Percentiles rank a stretch among this genome's conserved stretches.
Evolutionary conservation across 2,113 vertebrate genomes (phyloP).

Genomic region (Crypturellus undulatus): DNA sequence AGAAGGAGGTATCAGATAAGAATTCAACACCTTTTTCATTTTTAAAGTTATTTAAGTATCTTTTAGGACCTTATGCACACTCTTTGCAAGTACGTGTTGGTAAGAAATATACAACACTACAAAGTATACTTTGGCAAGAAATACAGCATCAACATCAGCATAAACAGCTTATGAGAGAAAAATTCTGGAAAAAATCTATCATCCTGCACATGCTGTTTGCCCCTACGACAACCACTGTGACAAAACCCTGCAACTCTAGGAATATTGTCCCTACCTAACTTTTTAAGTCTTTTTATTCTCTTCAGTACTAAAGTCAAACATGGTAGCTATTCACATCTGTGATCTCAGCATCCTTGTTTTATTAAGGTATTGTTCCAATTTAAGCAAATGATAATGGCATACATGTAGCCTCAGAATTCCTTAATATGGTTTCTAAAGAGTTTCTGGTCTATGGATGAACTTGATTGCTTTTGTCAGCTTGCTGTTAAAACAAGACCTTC

Average conservation of each 20-base stretch:
- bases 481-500: neutral
- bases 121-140: neutral
- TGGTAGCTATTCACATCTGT: neutral
- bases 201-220: neutral
- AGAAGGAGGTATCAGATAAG: neutral
- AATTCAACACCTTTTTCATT: neutral
- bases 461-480: neutral
- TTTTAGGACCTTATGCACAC: neutral
- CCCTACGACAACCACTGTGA: neutral
- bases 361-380: neutral
- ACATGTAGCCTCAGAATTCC: neutral
- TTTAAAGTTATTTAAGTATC: neutral
- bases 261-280: neutral
- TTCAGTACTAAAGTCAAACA: neutral
- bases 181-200: neutral
- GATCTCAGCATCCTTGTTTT: neutral
- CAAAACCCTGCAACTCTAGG: neutral
- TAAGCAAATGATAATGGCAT: neutral
- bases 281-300: neutral
- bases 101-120: neutral
- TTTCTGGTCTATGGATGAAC: neutral
- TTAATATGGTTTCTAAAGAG: neutral
- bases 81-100: neutral
- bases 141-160: neutral
- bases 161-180: neutral